Conservation (phyloP, 2,888 invertebrate species). For the Spodoptera picta region DNA sequence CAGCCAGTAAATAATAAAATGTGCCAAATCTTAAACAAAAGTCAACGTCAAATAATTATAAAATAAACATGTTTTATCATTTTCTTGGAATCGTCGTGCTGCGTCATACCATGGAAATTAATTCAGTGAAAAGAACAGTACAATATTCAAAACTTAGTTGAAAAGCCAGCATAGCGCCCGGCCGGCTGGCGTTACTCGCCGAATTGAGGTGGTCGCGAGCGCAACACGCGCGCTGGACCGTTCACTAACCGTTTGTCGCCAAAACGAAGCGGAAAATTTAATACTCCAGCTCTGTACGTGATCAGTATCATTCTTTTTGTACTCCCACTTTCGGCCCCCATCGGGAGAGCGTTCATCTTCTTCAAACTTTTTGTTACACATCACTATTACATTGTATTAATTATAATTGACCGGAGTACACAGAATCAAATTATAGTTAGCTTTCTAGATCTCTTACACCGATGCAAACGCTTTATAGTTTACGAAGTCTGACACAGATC, state of each 20-base stretch:
- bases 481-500: constrained; percentile 62
- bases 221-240: constrained; percentile 67
- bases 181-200: constrained; percentile 41
- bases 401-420: constrained; percentile 72
- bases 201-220: constrained; percentile 54
- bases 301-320: constrained; percentile 80
- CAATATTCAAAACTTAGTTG: constrained; percentile 39
- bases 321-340: constrained; percentile 78
- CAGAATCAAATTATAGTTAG: constrained; percentile 62
- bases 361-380: constrained; percentile 59
- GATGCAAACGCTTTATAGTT: constrained; percentile 58
- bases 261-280: constrained; percentile 85
- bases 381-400: constrained; percentile 59
- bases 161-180: constrained; percentile 30
- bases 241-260: constrained; percentile 80
- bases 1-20: constrained; percentile 16
- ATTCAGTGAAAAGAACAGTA: constrained; percentile 30
- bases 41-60: constrained; percentile 30
- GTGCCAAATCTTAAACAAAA: constrained; percentile 12
- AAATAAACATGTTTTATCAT: constrained; percentile 37
- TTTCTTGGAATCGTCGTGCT: constrained; percentile 21
- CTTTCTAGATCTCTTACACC: constrained; percentile 54
- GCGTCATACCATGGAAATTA: constrained; percentile 33
- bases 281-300: constrained; percentile 83
- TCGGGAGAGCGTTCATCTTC: constrained; percentile 64